These are phyloP conservation scores for Zosterops borbonicus DNA, from an alignment of 2,113 vertebrate species.

Conservation along the genomic window DNA sequence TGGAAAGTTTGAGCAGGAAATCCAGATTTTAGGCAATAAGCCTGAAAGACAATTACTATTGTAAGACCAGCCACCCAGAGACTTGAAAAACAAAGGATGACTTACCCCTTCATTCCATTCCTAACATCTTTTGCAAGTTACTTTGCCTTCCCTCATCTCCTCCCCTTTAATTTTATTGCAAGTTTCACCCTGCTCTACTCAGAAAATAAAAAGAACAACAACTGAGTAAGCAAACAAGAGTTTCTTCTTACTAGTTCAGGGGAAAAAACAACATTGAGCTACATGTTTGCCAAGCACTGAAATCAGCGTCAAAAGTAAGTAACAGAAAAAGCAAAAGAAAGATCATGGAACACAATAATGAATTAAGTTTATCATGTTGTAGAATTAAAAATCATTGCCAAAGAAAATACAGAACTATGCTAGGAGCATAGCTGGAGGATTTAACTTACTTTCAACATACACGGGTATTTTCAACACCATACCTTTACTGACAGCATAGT, in stretches of 20 bases:
- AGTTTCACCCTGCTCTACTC: background rate
- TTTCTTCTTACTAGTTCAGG: background rate
- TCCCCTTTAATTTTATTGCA: background rate
- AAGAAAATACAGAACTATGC: background rate
- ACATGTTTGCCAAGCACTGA: background rate
- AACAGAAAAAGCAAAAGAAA: background rate
- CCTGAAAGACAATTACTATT: background rate
- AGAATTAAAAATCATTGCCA: background rate
- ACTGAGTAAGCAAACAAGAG: background rate
- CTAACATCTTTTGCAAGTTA: background rate
- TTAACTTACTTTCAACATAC: background rate
- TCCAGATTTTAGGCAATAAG: background rate
- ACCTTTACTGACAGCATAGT: constrained; percentile 97
- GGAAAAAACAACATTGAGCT: background rate
- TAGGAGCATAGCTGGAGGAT: background rate
- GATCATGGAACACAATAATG: background rate
- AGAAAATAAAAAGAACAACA: background rate
- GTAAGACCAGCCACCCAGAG: background rate
- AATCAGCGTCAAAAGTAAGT: background rate
- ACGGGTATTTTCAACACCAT: background rate
- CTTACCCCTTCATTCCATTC: background rate
- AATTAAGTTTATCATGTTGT: background rate
- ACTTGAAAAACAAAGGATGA: background rate
- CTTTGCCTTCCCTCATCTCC: background rate
- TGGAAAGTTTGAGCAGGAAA: background rate